Evolutionary conservation across 2,113 vertebrate species (phyloP), one percentile per base, ranked within the genome.

Genomic region (Pachycephala philippinensis): DNA sequence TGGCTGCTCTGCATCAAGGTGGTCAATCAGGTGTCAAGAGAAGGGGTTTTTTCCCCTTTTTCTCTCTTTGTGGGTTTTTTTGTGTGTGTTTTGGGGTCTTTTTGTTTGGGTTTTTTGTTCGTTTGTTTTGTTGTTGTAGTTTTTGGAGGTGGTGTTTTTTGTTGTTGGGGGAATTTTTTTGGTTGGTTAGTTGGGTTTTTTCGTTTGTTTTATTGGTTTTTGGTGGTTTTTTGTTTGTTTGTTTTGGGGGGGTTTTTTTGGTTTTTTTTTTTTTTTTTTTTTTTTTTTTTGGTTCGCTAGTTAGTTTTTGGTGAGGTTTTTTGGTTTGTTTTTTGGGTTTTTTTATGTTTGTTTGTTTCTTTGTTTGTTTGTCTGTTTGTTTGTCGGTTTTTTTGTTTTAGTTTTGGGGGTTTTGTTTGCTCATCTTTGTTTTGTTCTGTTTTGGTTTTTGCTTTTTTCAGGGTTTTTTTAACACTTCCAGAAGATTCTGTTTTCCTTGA

Each of bases 31-130:
- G 18, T 44, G 21, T 84, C 2, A 7, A 18, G 14, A 82, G 7
- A 77, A 71, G 6, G 7, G 1, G 2, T 6, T 40, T 18, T 52
- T 10, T 5, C 1, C 0, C 1, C 2, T 39, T 39, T 39, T 10
- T 39, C n/a, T n/a, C 2, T 1, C 3, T 10, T 28, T 18, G 20
- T 8, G 4, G 42, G 17, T 31, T 44, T 42, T 10, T 13, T 13
- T 2, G 40, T 49, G 13, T 3, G 15, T 13, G 37, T 39, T 39
- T 47, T 5, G 9, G 21, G 12, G 4, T 3, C 15, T 27, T 18
- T 30, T 49, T 4, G 1, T 13, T 44, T 18, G 11, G 15, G 27
- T 15, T 1, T 10, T 54, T 47, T 4, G 13, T 8, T 18, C 39
- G 15, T 15, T 18, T 3, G 4, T 33, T 30, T 39, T 39, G 10